Base-by-base conservation (phyloP, 2,797 vertebrate species). In the Notolepis coatsorum region DNA sequence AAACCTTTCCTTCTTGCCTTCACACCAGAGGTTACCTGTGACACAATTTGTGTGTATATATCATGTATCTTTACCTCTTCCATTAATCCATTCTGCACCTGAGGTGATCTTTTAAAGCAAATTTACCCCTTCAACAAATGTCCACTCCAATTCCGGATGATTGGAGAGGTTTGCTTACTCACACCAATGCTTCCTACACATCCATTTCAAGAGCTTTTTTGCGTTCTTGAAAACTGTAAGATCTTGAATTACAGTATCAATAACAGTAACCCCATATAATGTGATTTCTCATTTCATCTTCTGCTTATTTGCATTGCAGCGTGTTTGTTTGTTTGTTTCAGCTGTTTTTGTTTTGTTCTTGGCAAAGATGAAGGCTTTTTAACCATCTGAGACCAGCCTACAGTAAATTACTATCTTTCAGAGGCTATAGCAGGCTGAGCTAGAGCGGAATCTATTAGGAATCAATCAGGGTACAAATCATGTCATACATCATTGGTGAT, bases 201-300 rank as follows among this genome's bases (percentile, higher is more conserved):
- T 46, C 70, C 9, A 25, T 50, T 18, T 80, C 76, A 81, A 82
- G 78, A 78, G 71, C 46, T 57, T 3, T 42, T 18, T 2, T 48
- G 4, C 7, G 60, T 78, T 85, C 84, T 84, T 83, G 79, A 75
- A 74, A 69, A 66, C 80, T 86, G 81, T 84, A 84, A 84, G n/a
- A 68, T 75, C 7, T 13, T 3, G 5, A 41, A 59, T 73, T 77
- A 83, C 84, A 75, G 79, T 83, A 58, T 31, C 13, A 7, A 1
- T 49, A 24, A 27, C 28, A 15, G 5, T 3, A 42, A 10, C 15
- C 7, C 4, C 10, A 4, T 27, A 17, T 77, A 8, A 52, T 21
- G n/a, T 13, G 1, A 2, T 54, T 50, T 58, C 5, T 71, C 7
- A 13, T 59, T 43, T 53, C 13, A 43, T 66, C 31, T 21, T 52